Evolutionary conservation across 2,113 vertebrate genomes (phyloP).

Genomic region (Tiliqua scincoides): DNA sequence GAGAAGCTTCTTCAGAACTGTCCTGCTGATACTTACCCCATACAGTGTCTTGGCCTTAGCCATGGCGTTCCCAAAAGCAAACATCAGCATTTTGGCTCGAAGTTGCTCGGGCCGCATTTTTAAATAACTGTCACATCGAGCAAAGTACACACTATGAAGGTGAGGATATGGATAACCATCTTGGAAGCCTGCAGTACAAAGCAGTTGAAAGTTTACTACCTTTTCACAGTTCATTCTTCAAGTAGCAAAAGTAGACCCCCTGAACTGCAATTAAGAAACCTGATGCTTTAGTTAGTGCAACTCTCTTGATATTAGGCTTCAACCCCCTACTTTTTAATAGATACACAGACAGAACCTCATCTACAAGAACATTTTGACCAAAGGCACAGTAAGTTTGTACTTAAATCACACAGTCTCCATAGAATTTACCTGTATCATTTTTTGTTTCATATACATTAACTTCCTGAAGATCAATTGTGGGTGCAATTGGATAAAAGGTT

Average conservation of each 20-base stretch:
- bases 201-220: neutral
- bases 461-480: constrained; percentile 89
- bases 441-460: constrained; percentile 79
- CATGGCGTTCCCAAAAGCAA: constrained; percentile 85
- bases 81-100: constrained; percentile 89
- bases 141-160: constrained; percentile 87
- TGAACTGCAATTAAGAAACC: neutral
- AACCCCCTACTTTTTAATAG: neutral
- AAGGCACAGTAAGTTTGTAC: neutral
- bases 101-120: constrained; percentile 82
- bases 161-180: constrained; percentile 81
- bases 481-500: constrained; percentile 88
- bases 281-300: neutral
- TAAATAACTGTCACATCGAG: constrained; percentile 65
- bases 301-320: neutral
- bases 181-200: constrained; percentile 78
- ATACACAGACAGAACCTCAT: neutral
- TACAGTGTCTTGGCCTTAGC: constrained; percentile 80
- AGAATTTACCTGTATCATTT: constrained; percentile 77
- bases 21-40: constrained; percentile 77
- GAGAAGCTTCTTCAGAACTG: neutral
- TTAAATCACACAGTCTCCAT: neutral
- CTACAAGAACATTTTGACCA: neutral
- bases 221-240: neutral
- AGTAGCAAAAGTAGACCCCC: neutral